Evolutionary conservation across 1,140 invertebrate genomes (phyloP).

Genomic region (Heliconius hewitsoni): DNA sequence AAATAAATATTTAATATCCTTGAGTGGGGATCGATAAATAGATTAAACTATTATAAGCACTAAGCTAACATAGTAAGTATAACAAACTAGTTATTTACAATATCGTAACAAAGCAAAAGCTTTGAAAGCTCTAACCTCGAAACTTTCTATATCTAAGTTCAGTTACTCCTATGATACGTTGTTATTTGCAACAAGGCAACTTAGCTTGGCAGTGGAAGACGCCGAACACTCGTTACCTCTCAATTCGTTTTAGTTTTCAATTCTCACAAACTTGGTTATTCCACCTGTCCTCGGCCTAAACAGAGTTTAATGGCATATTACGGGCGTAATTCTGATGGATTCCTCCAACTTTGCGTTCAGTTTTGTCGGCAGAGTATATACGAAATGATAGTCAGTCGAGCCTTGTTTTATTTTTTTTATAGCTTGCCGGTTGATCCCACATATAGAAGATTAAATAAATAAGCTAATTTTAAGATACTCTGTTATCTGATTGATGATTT

Average conservation of each 20-base stretch:
- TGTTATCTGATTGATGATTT: no score
- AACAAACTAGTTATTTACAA: not conserved
- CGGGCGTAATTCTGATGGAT: constrained; percentile 49
- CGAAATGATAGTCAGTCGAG: constrained; percentile 19
- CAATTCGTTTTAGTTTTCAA: constrained; percentile 39
- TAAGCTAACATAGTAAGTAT: not conserved
- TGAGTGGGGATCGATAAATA: no score
- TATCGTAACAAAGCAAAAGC: not conserved
- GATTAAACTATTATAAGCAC: not conserved
- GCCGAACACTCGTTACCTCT: constrained; percentile 24
- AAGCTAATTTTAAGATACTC: not conserved
- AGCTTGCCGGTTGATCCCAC: not conserved
- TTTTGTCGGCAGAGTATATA: constrained; percentile 27
- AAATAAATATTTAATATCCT: no score
- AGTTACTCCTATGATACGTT: not conserved
- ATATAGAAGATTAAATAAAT: not conserved
- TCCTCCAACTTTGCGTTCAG: constrained; percentile 41
- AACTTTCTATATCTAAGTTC: not conserved
- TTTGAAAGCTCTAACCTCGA: not conserved
- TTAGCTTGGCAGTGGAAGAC: not conserved
- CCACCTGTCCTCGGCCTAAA: constrained; percentile 59
- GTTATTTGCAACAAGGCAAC: not conserved
- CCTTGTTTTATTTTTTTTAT: not conserved
- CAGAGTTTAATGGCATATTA: constrained; percentile 57
- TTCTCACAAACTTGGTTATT: constrained; percentile 46